Evolutionary conservation across 2,888 invertebrate genomes (phyloP).

Genomic region (Taenaris catops): DNA sequence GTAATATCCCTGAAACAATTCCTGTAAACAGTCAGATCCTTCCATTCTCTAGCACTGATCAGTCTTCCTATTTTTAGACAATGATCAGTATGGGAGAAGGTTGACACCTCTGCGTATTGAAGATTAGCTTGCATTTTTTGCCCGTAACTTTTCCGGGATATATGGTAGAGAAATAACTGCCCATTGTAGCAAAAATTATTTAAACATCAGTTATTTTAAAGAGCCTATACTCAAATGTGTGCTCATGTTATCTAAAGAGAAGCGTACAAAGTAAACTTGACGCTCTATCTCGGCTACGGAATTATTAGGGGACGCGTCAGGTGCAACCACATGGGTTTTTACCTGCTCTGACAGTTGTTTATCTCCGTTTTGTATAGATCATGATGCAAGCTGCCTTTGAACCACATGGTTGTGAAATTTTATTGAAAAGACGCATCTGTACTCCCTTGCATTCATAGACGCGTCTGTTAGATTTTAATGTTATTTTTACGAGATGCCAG

Average conservation of each 20-base stretch:
- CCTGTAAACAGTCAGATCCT: no score
- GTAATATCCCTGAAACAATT: no score
- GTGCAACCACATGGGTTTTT: constrained; percentile 47
- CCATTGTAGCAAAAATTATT: no score
- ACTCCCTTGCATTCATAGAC: constrained; percentile 10
- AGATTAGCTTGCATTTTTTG: no score
- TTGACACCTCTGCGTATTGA: no score
- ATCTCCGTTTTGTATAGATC: constrained; percentile 12
- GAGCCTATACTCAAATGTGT: no score
- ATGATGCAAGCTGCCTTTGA: constrained; percentile 12
- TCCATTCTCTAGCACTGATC: no score
- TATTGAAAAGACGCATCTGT: constrained; percentile 8
- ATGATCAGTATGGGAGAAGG: no score
- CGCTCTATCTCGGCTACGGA: constrained; percentile 21
- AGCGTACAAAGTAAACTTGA: constrained; percentile 18
- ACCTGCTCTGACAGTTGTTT: constrained; percentile 52
- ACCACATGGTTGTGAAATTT: constrained; percentile 13
- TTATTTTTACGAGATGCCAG: constrained; percentile 12
- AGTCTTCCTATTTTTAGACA: no score
- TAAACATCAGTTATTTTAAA: no score
- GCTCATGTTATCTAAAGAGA: constrained; percentile 8
- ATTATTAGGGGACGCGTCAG: constrained; percentile 41
- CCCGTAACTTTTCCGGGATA: no score
- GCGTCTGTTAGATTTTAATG: constrained; percentile 10
- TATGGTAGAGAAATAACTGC: no score